Evolutionary conservation across 1,140 invertebrate species (phyloP), one percentile per base, ranked within the genome.

Genomic region (Bathynomus jamesi): DNA sequence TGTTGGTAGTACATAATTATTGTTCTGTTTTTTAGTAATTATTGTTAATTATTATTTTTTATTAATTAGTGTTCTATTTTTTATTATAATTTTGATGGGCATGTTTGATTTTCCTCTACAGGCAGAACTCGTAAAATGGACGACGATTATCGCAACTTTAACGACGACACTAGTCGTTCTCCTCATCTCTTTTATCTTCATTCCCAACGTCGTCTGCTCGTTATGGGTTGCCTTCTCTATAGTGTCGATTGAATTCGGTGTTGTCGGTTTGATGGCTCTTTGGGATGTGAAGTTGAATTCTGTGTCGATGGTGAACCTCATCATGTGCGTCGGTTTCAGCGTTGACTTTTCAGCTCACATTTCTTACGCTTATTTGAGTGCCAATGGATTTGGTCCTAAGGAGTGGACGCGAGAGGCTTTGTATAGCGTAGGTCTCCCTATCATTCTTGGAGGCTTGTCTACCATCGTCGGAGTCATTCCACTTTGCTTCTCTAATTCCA

Each of bases 261-360:
- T 98, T 0, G 90, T 96, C 3, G 96, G 95, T 0, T 97, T 97
- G 83, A 96, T 99, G 92, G 89, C 94, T 0, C 83, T 97, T 0
- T 98, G 96, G 95, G 88, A 89, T 75, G 93, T 98, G 0, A 95
- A 94, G 79, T 84, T 98, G 31, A 95, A 98, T 81, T 95, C 95
- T 3, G 96, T 99, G 78, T 97, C 95, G 0, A 98, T 98, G 95
- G 97, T 98, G 53, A 98, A 98, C 79, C 85, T 98, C 1, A 97
- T 99, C 61, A 98, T 99, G 95, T 96, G 95, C 79, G 96, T 98
- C 30, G 96, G 96, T 53, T 98, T 98, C 83, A 96, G 94, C 2
- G 94, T 98, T 0, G 96, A 98, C 79, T 98, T 96, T 81, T 95
- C 94, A 0, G 95, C 95, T 4, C 96, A 98, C 79, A 97, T 98